Evolutionary conservation across 2,888 invertebrate species (phyloP).

Genomic region (Pristionchus entomophagus): DNA sequence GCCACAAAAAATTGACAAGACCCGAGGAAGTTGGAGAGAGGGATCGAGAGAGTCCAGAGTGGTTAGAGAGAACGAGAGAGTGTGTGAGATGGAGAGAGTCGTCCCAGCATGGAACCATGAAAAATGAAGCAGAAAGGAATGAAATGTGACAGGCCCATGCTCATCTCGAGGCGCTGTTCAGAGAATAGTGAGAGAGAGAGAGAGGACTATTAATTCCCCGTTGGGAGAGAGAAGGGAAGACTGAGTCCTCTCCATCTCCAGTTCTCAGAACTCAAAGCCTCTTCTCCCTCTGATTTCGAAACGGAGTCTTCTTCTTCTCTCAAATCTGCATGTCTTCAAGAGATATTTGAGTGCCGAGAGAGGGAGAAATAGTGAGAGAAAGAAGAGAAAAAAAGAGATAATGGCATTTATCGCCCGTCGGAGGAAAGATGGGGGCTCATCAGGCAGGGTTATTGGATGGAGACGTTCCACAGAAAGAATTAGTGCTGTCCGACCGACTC

Average conservation of each 20-base stretch:
- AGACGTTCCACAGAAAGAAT: neutral
- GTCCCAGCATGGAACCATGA: neutral
- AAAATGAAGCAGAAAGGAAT: slow-evolving; percentile 39
- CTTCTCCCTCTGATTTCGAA: neutral
- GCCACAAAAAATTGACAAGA: neutral
- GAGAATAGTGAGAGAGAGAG: neutral
- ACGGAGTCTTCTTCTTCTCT: neutral
- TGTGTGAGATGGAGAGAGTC: neutral
- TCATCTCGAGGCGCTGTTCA: neutral
- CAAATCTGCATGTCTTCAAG: neutral
- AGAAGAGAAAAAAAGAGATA: neutral
- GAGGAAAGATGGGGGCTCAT: slow-evolving; percentile 30
- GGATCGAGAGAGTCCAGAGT: neutral
- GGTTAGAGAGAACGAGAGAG: neutral
- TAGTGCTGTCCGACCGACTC: no score
- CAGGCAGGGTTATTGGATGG: slow-evolving; percentile 7
- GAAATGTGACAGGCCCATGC: slow-evolving; percentile 7
- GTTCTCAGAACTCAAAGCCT: neutral
- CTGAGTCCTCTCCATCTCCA: neutral
- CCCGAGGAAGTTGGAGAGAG: neutral
- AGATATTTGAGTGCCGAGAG: slow-evolving; percentile 4
- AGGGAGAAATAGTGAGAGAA: neutral
- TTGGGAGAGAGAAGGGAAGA: neutral
- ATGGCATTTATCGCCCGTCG: slow-evolving; percentile 20
- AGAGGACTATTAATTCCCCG: neutral